phyloP scores from a whole-genome alignment of 2,888 invertebrate species.

The Nysson spinosus region DNA sequence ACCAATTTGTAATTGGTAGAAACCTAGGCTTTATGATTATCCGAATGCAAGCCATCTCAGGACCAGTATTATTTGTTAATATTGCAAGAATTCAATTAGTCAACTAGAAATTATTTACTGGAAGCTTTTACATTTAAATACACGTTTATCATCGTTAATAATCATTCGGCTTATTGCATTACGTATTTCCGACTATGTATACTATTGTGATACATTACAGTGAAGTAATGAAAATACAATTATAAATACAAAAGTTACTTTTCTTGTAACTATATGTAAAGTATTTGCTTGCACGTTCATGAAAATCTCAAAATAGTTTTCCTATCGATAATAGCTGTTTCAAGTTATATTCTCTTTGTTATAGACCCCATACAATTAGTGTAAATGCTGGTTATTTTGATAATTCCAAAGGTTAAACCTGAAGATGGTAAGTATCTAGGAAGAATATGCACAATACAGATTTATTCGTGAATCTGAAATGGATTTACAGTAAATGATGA shows the following conservation, averaged over 20 bases:
- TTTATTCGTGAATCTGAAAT: slow-evolving; percentile 37
- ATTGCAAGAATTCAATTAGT: too few species aligned
- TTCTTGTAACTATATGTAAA: slow-evolving; percentile 20
- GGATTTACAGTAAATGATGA: slow-evolving; percentile 21
- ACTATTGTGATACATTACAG: too few species aligned
- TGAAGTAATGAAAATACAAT: background rate
- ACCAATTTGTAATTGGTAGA: too few species aligned
- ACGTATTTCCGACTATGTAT: too few species aligned
- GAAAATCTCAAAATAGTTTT: slow-evolving; percentile 37
- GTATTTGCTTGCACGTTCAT: slow-evolving; percentile 1
- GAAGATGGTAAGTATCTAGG: slow-evolving; percentile 75
- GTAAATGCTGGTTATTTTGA: slow-evolving; percentile 77
- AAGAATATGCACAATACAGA: slow-evolving; percentile 55
- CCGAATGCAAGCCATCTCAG: too few species aligned
- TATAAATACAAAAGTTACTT: slow-evolving; percentile 1
- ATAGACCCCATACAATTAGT: slow-evolving; percentile 76
- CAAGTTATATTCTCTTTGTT: slow-evolving; percentile 77
- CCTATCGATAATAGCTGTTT: slow-evolving; percentile 63
- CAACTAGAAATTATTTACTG: too few species aligned
- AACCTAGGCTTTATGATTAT: too few species aligned
- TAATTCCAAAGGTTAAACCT: slow-evolving; percentile 76
- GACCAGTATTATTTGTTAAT: too few species aligned
- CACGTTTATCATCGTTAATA: too few species aligned
- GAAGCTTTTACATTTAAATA: too few species aligned
- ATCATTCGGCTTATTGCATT: too few species aligned